These are phyloP conservation scores for Ridgeia piscesae DNA, from an alignment of 1,140 invertebrate species.

Conservation along the genomic window DNA sequence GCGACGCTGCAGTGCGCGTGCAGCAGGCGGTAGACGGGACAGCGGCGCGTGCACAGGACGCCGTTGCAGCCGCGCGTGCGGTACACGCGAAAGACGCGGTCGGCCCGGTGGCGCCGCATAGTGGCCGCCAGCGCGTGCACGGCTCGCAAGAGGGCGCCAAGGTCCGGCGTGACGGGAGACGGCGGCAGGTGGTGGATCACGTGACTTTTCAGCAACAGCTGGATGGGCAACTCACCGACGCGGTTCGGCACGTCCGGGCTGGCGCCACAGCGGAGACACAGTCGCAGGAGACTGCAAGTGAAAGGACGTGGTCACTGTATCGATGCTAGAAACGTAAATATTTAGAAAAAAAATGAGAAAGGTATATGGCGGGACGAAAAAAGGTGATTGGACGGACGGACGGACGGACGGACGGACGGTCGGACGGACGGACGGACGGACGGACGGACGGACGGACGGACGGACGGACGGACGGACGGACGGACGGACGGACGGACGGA, in stretches of 20 bases:
- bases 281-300: not conserved
- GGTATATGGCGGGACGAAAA: no score
- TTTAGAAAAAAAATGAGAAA: no score
- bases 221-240: not conserved
- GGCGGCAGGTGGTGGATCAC: not conserved
- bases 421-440: no score
- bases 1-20: not conserved
- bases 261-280: slow-evolving; percentile 1
- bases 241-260: slow-evolving; percentile 7
- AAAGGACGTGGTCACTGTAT: not conserved
- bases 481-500: no score
- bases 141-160: not conserved
- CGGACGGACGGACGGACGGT: no score
- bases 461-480: no score
- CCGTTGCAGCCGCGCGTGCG: not conserved
- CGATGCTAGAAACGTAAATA: no score
- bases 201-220: slow-evolving; percentile 7
- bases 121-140: not conserved
- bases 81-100: not conserved
- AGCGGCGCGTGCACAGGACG: not conserved
- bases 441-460: no score
- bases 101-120: not conserved
- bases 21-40: not conserved
- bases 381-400: no score
- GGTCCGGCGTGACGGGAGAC: not conserved